A percentile compares a stretch with the other conserved stretches of the same genome.
phyloP scores from a whole-genome alignment of 2,113 vertebrate genomes.

The Tursiops truncatus region DNA sequence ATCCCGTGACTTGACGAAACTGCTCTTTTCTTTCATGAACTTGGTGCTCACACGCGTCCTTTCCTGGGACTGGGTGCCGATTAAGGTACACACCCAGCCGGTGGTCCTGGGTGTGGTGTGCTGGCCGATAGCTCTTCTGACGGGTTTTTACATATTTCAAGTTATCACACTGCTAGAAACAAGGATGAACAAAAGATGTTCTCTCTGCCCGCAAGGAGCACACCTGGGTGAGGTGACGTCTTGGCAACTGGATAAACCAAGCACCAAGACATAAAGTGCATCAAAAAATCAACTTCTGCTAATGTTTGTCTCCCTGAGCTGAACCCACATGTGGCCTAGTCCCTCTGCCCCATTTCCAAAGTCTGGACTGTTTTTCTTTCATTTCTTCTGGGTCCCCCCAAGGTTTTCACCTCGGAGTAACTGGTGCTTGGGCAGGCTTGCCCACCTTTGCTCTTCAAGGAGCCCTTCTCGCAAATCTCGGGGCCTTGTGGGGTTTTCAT shows the following conservation, averaged over 20 bases:
- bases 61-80: neutral
- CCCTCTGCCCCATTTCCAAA: neutral
- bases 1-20: neutral
- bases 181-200: neutral
- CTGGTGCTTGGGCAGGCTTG: neutral
- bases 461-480: neutral
- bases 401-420: neutral
- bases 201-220: neutral
- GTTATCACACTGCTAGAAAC: neutral
- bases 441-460: neutral
- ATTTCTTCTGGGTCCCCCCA: neutral
- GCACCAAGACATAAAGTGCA: neutral
- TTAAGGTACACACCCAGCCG: neutral
- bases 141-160: neutral
- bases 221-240: neutral
- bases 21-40: neutral
- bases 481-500: neutral
- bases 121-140: neutral
- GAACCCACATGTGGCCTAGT: rapidly evolving
- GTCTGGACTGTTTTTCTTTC: neutral
- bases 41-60: neutral
- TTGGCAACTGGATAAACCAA: neutral
- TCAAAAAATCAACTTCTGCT: neutral
- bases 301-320: neutral
- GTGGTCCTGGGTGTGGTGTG: neutral